Evolutionary conservation across 2,113 vertebrate species (phyloP), one percentile per base, ranked within the genome.

Genomic region (Thalassoma bifasciatum): DNA sequence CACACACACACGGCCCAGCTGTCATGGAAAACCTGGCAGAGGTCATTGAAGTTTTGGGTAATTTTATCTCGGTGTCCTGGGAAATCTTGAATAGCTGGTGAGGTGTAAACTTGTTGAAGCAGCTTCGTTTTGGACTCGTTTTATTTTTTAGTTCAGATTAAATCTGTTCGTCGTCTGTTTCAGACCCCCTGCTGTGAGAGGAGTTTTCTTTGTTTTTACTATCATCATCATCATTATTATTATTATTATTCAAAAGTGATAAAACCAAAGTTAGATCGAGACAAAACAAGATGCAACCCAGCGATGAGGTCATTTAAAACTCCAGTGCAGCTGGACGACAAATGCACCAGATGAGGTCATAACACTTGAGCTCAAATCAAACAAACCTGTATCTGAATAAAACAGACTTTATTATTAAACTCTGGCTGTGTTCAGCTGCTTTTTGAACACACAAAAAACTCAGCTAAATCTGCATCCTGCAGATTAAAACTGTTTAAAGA

Each of bases 1-100:
- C 37, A 53, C 52, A 72, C 47, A 66, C 52, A 60, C 49, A 66
- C 38, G 46, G n/a, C 64, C 56, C 77, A 77, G 72, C 84, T 80
- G 67, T 77, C 65, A 56, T 52, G 26, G 42, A 64, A 65, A 70
- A 67, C 52, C 62, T 75, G 66, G 56, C 60, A 52, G 51, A 38
- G 57, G 46, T 83, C 53, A 49, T 4, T 57, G 42, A 64, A 22
- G 16, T 63, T 72, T 84, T 42, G 24, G 42, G 17, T 49, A 42
- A 49, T 50, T 44, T 66, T 6, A 47, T 52, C n/a, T 34, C 24
- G 42, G 24, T 26, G 38, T 50, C 10, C 24, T 24, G 5, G 14
- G 46, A 62, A 53, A 63, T 26, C 22, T 59, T n/a, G n/a, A 40
- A 38, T 49, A 49, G 46, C 46, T 49, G 8, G 17, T n/a, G n/a